A percentile compares a stretch with the other conserved stretches of the same genome.
These are phyloP conservation scores for Pristionchus japonicus DNA, from an alignment of 2,888 invertebrate species.

Conservation along the genomic window DNA sequence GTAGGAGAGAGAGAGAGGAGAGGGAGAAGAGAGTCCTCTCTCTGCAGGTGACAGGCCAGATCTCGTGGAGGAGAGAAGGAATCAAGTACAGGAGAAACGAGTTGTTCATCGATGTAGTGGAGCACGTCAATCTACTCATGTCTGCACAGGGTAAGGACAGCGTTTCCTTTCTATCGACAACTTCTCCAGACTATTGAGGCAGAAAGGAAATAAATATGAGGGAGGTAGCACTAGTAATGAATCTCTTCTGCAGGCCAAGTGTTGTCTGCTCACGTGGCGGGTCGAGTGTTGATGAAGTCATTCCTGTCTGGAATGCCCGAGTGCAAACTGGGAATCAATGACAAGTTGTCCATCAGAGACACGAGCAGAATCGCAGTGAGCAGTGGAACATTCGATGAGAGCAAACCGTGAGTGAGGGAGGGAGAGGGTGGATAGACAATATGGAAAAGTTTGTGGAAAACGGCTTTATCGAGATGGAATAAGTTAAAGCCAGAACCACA, in stretches of 20 bases:
- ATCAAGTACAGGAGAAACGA: conserved; percentile 98
- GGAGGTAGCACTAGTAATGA: too few species aligned
- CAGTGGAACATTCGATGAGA: conserved; percentile 78
- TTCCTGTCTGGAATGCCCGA: conserved; percentile 99
- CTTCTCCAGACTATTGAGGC: too few species aligned
- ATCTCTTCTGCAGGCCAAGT: conserved; percentile 92
- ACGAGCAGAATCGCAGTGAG: conserved; percentile 73
- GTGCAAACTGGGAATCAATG: conserved; percentile 98
- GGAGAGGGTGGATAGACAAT: not conserved
- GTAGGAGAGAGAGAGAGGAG: not conserved
- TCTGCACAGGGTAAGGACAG: conserved; percentile 90
- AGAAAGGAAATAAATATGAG: not conserved
- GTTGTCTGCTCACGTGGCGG: conserved; percentile 96
- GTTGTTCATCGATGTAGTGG: conserved; percentile 95
- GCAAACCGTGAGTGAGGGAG: conserved; percentile 49
- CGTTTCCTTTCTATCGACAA: too few species aligned
- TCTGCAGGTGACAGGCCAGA: conserved; percentile 81
- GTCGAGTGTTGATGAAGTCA: conserved; percentile 99
- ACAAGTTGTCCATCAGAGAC: conserved; percentile 90
- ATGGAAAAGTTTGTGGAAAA: conserved; percentile 77
- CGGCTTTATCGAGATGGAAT: not conserved
- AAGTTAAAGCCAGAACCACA: not conserved
- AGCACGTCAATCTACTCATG: conserved; percentile 98
- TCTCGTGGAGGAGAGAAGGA: conserved; percentile 98
- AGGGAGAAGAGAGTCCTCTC: not conserved